These are phyloP conservation scores for Sebastiscus tertius DNA, from an alignment of 2,797 vertebrate genomes.

Conservation along the genomic window DNA sequence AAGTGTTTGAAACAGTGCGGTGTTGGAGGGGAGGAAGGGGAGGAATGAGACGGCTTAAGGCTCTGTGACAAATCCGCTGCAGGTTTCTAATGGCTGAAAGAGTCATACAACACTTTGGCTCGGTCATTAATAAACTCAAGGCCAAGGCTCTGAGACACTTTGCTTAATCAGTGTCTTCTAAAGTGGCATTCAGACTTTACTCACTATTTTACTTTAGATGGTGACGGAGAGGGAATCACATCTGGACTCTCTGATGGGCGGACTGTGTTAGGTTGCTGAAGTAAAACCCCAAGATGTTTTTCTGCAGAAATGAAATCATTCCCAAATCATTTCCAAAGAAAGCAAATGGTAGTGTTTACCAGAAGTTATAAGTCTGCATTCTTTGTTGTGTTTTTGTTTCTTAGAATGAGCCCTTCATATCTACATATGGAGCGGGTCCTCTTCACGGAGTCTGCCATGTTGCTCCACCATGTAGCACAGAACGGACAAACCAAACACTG, in stretches of 20 bases:
- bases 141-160: background rate
- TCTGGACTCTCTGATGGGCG: slow-evolving; percentile 33
- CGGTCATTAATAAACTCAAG: slow-evolving; percentile 41
- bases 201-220: background rate
- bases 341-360: background rate
- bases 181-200: slow-evolving; percentile 11
- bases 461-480: no score
- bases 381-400: background rate
- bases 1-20: slow-evolving; percentile 72
- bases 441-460: no score
- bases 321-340: background rate
- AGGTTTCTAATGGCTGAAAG: slow-evolving; percentile 38
- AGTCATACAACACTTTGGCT: slow-evolving; percentile 51
- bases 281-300: background rate
- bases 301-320: background rate
- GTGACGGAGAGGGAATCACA: slow-evolving; percentile 35
- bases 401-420: no score
- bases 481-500: no score
- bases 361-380: background rate
- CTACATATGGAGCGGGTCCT: no score
- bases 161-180: slow-evolving; percentile 17
- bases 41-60: slow-evolving; percentile 10
- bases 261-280: background rate
- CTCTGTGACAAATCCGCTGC: slow-evolving; percentile 51
- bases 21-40: slow-evolving; percentile 8